A percentile compares a stretch with the other conserved stretches of the same genome.
Evolutionary conservation across 1,140 invertebrate genomes (phyloP).

Genomic region (Kradibia gibbosae): DNA sequence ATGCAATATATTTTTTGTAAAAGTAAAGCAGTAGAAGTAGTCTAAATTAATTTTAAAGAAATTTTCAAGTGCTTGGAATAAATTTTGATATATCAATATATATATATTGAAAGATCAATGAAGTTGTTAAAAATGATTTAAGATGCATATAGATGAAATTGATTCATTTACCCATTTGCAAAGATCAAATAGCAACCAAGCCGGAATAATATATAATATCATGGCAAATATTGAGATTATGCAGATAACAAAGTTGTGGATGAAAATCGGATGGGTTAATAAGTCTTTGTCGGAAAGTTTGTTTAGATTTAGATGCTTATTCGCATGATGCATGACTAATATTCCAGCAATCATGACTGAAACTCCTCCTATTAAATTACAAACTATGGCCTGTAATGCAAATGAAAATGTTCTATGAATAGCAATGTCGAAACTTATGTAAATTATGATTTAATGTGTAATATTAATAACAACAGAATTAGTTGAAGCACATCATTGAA

Average conservation of each 20-base stretch:
- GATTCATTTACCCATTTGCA: conserved; percentile 59
- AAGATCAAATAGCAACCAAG: conserved; percentile 62
- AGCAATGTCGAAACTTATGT: neutral
- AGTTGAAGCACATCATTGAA: too few species aligned
- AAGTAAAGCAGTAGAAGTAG: too few species aligned
- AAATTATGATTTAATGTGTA: too few species aligned
- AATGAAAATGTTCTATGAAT: neutral
- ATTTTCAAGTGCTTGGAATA: too few species aligned
- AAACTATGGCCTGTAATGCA: conserved; percentile 55
- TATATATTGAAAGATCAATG: neutral
- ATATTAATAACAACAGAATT: too few species aligned
- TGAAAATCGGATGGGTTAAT: conserved; percentile 64
- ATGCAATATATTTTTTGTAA: too few species aligned
- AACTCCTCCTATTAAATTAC: conserved; percentile 54
- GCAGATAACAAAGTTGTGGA: conserved; percentile 67
- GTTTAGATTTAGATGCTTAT: conserved; percentile 63
- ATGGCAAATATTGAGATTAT: conserved; percentile 65
- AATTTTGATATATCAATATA: too few species aligned
- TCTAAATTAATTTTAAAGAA: too few species aligned
- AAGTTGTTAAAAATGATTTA: neutral
- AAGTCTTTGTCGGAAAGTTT: conserved; percentile 63
- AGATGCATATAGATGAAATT: neutral
- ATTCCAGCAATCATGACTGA: conserved; percentile 61
- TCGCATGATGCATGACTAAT: conserved; percentile 64
- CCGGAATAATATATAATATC: conserved; percentile 62